Evolutionary conservation across 2,797 vertebrate genomes (phyloP).

Genomic region (Rhodeus uyekii): DNA sequence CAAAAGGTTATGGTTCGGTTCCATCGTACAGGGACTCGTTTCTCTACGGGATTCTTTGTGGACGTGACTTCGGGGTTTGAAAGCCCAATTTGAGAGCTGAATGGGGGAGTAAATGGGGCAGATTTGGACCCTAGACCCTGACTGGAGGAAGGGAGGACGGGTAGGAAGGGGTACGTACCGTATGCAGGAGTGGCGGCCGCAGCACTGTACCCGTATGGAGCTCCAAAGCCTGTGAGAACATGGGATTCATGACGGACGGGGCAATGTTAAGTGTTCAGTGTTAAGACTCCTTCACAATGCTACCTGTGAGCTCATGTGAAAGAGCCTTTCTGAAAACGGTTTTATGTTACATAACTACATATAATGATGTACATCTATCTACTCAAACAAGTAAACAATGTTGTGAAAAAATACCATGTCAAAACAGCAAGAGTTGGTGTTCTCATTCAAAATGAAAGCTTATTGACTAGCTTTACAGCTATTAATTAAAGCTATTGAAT

Average conservation of each 20-base stretch:
- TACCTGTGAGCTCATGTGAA: background rate
- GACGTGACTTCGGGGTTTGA: conserved; percentile 38
- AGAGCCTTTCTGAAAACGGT: background rate
- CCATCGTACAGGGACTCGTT: conserved; percentile 57
- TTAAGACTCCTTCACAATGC: background rate
- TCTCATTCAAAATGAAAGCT: background rate
- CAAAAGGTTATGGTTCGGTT: conserved; percentile 81
- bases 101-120: conserved; percentile 42
- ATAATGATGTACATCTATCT: too few relatives aligned
- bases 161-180: conserved; percentile 81
- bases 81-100: conserved; percentile 55
- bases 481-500: background rate
- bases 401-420: background rate
- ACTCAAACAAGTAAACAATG: background rate
- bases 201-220: conserved; percentile 93
- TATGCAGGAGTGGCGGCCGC: conserved; percentile 91
- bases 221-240: conserved; percentile 85
- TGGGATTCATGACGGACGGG: background rate
- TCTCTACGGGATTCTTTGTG: conserved; percentile 29
- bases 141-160: conserved; percentile 30
- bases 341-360: too few relatives aligned
- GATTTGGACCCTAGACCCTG: conserved; percentile 48
- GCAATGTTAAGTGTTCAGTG: background rate
- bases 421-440: background rate
- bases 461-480: background rate